Evolutionary conservation across 2,888 invertebrate genomes (phyloP).

Genomic region (Corbicula japonica): DNA sequence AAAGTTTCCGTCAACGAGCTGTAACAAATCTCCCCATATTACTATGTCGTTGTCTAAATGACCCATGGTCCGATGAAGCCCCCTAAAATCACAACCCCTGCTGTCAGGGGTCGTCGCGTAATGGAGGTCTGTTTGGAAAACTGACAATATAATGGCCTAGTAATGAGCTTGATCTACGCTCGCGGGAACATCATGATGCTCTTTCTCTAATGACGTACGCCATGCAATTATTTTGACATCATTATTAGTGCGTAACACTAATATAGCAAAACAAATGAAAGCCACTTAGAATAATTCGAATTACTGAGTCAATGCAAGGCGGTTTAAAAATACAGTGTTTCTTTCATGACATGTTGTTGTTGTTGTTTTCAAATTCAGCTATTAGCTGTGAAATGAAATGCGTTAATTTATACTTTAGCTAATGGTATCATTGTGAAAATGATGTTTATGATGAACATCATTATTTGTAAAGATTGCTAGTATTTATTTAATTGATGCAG

Average conservation of each 20-base stretch:
- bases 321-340: too few relatives aligned
- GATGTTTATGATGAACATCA: too few relatives aligned
- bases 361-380: background rate
- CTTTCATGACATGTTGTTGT: background rate
- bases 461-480: too few relatives aligned
- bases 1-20: slow-evolving; percentile 36
- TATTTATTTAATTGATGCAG: too few relatives aligned
- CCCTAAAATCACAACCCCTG: slow-evolving; percentile 31
- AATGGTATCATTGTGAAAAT: too few relatives aligned
- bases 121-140: slow-evolving; percentile 40
- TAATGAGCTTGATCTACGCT: slow-evolving; percentile 46
- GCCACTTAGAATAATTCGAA: slow-evolving; percentile 1
- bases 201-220: slow-evolving; percentile 32
- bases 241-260: slow-evolving; percentile 52
- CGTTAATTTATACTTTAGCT: too few relatives aligned
- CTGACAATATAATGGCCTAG: slow-evolving; percentile 34
- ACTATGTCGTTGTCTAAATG: slow-evolving; percentile 45
- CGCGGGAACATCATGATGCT: slow-evolving; percentile 25
- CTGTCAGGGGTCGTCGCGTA: slow-evolving; percentile 36
- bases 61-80: slow-evolving; percentile 40
- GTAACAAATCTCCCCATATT: slow-evolving; percentile 30
- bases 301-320: slow-evolving; percentile 19
- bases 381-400: background rate
- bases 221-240: slow-evolving; percentile 60
- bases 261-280: slow-evolving; percentile 18